Percentiles rank a stretch among this genome's conserved stretches.
Conservation (phyloP, 2,888 invertebrate species). For the Hemithea aestivaria region DNA sequence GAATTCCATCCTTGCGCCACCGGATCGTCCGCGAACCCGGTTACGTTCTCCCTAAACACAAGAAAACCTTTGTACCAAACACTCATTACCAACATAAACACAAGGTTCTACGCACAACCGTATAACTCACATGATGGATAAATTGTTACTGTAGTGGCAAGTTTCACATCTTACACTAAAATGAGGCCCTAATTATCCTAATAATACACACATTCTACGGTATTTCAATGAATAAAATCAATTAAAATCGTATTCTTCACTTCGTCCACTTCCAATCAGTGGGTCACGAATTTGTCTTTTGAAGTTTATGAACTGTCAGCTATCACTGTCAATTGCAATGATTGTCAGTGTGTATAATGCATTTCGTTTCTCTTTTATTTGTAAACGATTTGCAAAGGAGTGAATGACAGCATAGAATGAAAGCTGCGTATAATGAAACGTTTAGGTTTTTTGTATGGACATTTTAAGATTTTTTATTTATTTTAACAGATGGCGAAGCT, state of each 20-base stretch:
- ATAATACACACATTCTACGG: constrained; percentile 42
- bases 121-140: constrained; percentile 55
- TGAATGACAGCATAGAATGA: too few species aligned
- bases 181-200: constrained; percentile 30
- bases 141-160: constrained; percentile 34
- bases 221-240: constrained; percentile 38
- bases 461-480: too few species aligned
- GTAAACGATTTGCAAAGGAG: too few species aligned
- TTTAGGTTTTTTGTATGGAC: too few species aligned
- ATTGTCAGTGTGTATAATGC: too few species aligned
- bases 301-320: constrained; percentile 21
- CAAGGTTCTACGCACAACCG: constrained; percentile 39
- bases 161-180: constrained; percentile 55
- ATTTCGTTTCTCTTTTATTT: too few species aligned
- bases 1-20: constrained; percentile 79
- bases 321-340: too few species aligned
- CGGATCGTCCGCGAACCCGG: constrained; percentile 49
- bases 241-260: constrained; percentile 37
- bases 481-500: too few species aligned
- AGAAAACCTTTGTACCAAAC: constrained; percentile 36
- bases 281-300: constrained; percentile 29
- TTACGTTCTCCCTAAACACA: constrained; percentile 59
- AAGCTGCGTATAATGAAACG: too few species aligned
- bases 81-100: constrained; percentile 41
- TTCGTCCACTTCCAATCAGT: constrained; percentile 37